Evolutionary conservation across 92 coral and sea anemone species (phyloP), one percentile per base, ranked within the genome.

Genomic region (Phymanthus crucifer): DNA sequence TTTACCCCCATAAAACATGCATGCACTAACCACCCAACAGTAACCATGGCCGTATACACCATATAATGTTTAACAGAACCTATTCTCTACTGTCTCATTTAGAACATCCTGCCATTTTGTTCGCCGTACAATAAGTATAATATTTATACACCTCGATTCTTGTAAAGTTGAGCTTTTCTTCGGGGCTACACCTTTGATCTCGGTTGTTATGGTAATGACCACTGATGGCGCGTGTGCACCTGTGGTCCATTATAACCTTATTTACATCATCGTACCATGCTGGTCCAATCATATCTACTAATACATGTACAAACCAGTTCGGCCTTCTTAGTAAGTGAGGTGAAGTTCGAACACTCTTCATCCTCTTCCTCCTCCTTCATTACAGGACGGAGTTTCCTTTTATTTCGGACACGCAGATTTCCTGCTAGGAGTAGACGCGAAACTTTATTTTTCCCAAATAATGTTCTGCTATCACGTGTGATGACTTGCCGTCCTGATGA

Each of bases 91-190:
- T 65, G 56, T 6, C 7, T 77, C 46, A 27, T 27, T 61, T n/a
- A 61, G 32, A 61, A 61, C 34, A 61, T 26, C 40, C 73, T 77
- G 81, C 81, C 81, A 64, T 19, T 77, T 77, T 57, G 52, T 48
- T 43, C 80, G 70, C 52, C 38, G 29, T 56, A 76, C 70, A 76
- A 64, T 70, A 54, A 64, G 81, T 64, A 76, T 56, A 76, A 61
- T 77, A 77, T 77, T 61, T 77, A 75, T 50, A 77, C 68, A 35
- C 47, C 81, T 77, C 47, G 72, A 61, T 64, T 64, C 68, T 58
- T 76, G 38, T 3, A 19, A 54, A 54, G 64, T 43, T 68, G 57
- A 57, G 69, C 65, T 76, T 8, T 76, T 18, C 71, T 36, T 32
- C 57, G 14, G 48, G 48, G 48, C 68, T 61, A 2, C 81, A 36